A percentile compares a stretch with the other conserved stretches of the same genome.
Conservation (phyloP, 1,140 invertebrate genomes). For the Epicauta chinensis region DNA sequence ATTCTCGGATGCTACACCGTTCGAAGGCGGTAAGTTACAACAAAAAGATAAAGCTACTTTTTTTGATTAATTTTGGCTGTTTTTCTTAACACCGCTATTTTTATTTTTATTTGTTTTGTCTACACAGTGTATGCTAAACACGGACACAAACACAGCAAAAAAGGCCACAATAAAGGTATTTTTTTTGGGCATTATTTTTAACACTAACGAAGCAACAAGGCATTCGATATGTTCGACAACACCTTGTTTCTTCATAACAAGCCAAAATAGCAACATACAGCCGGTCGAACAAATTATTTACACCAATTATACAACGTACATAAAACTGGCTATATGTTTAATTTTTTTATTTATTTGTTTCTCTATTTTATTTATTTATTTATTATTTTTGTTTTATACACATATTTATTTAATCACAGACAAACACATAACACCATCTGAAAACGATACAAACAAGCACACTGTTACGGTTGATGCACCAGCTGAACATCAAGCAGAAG, state of each 20-base stretch:
- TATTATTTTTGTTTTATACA: slow-evolving; percentile 13
- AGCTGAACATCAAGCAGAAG: slow-evolving; percentile 25
- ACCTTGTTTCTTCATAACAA: too few species aligned
- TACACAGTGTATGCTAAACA: slow-evolving; percentile 29
- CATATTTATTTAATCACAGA: slow-evolving; percentile 13
- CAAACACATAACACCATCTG: slow-evolving; percentile 14
- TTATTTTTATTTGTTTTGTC: slow-evolving; percentile 19
- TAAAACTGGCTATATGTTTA: neutral
- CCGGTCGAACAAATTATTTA: too few species aligned
- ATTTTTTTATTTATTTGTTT: slow-evolving; percentile 2
- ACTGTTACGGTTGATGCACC: slow-evolving; percentile 8
- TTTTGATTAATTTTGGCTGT: slow-evolving; percentile 2
- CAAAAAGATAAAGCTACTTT: too few species aligned
- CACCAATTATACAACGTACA: too few species aligned
- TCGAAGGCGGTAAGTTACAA: slow-evolving; percentile 28
- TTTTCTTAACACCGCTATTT: slow-evolving; percentile 1
- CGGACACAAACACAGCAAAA: slow-evolving; percentile 29
- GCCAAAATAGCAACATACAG: too few species aligned
- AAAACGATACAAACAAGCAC: neutral
- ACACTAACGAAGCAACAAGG: neutral
- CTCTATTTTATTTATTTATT: neutral
- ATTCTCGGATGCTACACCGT: slow-evolving; percentile 22
- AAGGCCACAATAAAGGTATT: slow-evolving; percentile 12
- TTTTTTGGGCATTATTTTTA: neutral
- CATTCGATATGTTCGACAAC: neutral